Base-by-base conservation (phyloP, 2,888 invertebrate genomes). In the Hartigia nigra region DNA sequence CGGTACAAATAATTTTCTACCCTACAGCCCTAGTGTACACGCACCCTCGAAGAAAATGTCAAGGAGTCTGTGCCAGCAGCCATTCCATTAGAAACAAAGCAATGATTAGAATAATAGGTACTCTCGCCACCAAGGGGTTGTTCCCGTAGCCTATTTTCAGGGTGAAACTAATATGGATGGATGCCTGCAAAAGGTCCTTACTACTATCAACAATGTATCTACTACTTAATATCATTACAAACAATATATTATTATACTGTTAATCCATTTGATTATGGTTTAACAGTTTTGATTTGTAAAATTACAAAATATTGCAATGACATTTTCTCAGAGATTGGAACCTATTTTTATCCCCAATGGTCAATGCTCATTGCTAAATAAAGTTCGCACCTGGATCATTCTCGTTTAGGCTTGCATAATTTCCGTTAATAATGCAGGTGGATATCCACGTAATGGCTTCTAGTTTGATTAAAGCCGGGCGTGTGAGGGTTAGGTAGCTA, bases 21-120 rank as follows among this genome's bases (percentile, higher is more conserved):
- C 14, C 2, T 55, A 55, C 9, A 55, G 2, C 9, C 23, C 55
- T 23, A 55, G 9, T 55, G 55, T 55, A 9, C 55, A 55, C 55
- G 55, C 55, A 55, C 55, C 55, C 31, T 72, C 34, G 32, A 72
- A 72, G 72, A 31, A 72, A 72, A 72, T 72, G 72, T 72, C 72
- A 72, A 72, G 31, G 12, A 34, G 32, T 34, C 34, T 34, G 31
- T 72, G 55, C 9, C 34, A 72, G 72, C 34, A 34, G 23, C 72
- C 34, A 34, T 34, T 72, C 72, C 72, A 72, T 72, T 72, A 72
- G n/a, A 14, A 69, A 77, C 75, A 69, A 76, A 69, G n/a, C 74
- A 72, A 37, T 70, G 69, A 75, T 80, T 78, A 78, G 77, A 79
- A 74, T 82, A 79, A 82, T 82, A 76, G 69, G 31, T 70, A 34